Conservation (phyloP, 2,888 invertebrate species). For the Teinopalpus imperialis region DNA sequence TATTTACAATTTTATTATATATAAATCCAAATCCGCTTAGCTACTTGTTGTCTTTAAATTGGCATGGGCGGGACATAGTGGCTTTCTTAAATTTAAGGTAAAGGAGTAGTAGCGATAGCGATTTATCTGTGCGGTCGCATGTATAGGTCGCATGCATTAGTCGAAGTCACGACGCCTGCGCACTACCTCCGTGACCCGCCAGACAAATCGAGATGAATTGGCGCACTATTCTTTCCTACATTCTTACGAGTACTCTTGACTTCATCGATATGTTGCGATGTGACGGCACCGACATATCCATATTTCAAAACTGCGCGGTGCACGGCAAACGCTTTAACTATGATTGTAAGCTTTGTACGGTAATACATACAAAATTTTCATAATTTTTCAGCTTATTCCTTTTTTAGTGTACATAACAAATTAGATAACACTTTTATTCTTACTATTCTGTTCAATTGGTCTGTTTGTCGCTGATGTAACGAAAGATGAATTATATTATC, state of each 20-base stretch:
- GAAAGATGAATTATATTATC: too few species aligned
- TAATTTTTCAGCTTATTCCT: too few species aligned
- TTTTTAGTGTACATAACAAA: too few species aligned
- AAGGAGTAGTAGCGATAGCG: conserved; percentile 4
- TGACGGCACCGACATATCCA: conserved; percentile 44
- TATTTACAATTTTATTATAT: too few species aligned
- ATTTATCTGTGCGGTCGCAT: conserved; percentile 41
- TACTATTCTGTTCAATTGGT: too few species aligned
- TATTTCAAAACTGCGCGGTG: conserved; percentile 43
- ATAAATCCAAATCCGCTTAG: too few species aligned
- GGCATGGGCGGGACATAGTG: too few species aligned
- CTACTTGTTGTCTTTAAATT: too few species aligned
- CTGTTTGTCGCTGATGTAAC: too few species aligned
- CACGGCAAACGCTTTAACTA: conserved; percentile 1
- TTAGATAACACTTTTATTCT: too few species aligned
- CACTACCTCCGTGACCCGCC: conserved; percentile 56
- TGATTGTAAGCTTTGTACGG: conserved; percentile 2
- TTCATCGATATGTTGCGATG: conserved; percentile 42
- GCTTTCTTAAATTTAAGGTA: background rate
- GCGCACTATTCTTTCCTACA: conserved; percentile 54
- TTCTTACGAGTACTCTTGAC: conserved; percentile 34
- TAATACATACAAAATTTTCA: too few species aligned
- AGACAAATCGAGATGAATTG: conserved; percentile 80
- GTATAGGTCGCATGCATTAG: conserved; percentile 35
- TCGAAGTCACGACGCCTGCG: conserved; percentile 60